Percentiles rank a stretch among this genome's conserved stretches.
These are phyloP conservation scores for Cerceris rybyensis DNA, from an alignment of 2,888 invertebrate species.

Conservation along the genomic window DNA sequence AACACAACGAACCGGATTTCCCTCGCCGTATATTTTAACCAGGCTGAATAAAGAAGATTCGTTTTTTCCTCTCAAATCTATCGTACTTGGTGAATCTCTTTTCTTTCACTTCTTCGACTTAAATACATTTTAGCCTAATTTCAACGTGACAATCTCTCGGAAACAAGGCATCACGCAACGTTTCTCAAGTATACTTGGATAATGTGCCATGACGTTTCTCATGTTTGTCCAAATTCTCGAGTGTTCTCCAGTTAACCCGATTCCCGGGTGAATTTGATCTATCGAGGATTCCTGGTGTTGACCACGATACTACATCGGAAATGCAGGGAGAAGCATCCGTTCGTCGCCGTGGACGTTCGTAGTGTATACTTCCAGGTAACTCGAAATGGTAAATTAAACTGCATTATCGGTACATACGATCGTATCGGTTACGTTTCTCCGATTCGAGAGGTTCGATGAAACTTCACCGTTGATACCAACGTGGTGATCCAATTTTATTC, in stretches of 20 bases:
- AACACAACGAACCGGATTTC: not conserved
- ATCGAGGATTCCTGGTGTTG: conserved; percentile 50
- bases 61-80: too few relatives aligned
- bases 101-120: conserved; percentile 16
- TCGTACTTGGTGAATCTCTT: not conserved
- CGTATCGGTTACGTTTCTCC: conserved; percentile 48
- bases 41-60: too few relatives aligned
- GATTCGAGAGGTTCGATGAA: conserved; percentile 36
- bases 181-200: too few relatives aligned
- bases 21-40: not conserved
- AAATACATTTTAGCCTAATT: conserved; percentile 37
- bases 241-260: conserved; percentile 23
- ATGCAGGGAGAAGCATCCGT: conserved; percentile 25
- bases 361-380: conserved; percentile 58
- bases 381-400: conserved; percentile 59
- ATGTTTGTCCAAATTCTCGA: conserved; percentile 29
- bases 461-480: conserved; percentile 59
- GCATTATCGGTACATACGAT: conserved; percentile 52
- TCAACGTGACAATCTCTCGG: too few relatives aligned
- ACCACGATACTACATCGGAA: conserved; percentile 10
- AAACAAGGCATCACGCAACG: too few relatives aligned
- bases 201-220: not conserved
- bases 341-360: conserved; percentile 33
- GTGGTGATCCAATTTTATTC: conserved; percentile 37
- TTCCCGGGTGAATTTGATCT: conserved; percentile 3